Conservation (phyloP, 2,113 vertebrate genomes). For the Cryptoleucopteryx plumbea region DNA sequence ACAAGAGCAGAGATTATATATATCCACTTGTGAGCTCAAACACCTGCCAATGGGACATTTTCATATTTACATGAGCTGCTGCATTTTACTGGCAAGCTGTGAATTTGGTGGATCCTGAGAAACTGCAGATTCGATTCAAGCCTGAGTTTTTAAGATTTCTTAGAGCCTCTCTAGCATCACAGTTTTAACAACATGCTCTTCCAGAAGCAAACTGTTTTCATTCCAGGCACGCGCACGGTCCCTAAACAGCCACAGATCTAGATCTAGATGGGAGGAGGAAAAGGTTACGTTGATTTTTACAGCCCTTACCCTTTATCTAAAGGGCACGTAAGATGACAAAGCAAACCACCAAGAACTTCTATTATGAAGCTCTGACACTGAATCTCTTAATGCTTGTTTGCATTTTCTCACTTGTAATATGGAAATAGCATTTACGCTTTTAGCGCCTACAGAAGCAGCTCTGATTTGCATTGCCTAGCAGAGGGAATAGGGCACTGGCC, state of each 20-base stretch:
- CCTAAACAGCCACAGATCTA: background rate
- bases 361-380: background rate
- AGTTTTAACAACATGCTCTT: background rate
- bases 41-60: background rate
- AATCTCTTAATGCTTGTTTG: background rate
- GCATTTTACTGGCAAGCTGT: background rate
- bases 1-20: background rate
- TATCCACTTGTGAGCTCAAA: background rate
- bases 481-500: background rate
- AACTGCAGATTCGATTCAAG: background rate
- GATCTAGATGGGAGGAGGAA: background rate
- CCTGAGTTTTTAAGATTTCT: background rate
- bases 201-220: constrained; percentile 7
- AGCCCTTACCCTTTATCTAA: background rate
- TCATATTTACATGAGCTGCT: background rate
- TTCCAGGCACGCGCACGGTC: background rate
- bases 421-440: background rate
- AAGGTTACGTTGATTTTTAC: constrained; percentile 6
- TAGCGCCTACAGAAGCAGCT: background rate
- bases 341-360: background rate
- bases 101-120: background rate
- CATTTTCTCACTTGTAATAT: background rate
- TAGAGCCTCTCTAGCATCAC: background rate
- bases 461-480: background rate
- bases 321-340: background rate